These are phyloP conservation scores for Neosalanx taihuensis DNA, from an alignment of 2,797 vertebrate species.

Conservation along the genomic window DNA sequence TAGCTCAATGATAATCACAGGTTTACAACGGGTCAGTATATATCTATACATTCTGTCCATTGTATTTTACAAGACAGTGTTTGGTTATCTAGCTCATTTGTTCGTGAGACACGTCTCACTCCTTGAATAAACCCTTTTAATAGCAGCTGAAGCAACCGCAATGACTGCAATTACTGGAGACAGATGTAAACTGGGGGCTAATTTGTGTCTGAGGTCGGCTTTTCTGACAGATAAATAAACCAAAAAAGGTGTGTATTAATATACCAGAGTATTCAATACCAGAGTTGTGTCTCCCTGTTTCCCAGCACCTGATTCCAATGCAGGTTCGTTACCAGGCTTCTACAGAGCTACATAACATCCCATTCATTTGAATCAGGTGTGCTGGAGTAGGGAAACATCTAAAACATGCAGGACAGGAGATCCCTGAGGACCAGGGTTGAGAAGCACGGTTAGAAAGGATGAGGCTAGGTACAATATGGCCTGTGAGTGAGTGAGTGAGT, in stretches of 20 bases:
- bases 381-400: no score
- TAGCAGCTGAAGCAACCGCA: conserved; percentile 3
- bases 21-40: conserved; percentile 1
- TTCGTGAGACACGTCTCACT: background rate
- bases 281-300: no score
- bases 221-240: no score
- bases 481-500: conserved; percentile 9
- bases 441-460: no score
- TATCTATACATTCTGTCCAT: background rate
- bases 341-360: no score
- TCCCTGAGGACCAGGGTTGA: no score
- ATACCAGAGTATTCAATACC: no score
- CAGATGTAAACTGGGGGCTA: conserved; percentile 3
- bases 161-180: conserved; percentile 36
- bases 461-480: background rate
- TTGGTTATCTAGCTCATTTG: background rate
- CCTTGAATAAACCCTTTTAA: background rate
- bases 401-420: no score
- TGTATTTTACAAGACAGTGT: background rate
- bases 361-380: no score
- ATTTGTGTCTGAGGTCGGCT: background rate
- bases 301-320: no score
- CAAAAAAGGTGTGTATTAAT: no score
- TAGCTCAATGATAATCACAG: conserved; percentile 11
- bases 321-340: no score